Evolutionary conservation across 2,113 vertebrate species (phyloP), one percentile per base, ranked within the genome.

Genomic region (Xenopus laevis): DNA sequence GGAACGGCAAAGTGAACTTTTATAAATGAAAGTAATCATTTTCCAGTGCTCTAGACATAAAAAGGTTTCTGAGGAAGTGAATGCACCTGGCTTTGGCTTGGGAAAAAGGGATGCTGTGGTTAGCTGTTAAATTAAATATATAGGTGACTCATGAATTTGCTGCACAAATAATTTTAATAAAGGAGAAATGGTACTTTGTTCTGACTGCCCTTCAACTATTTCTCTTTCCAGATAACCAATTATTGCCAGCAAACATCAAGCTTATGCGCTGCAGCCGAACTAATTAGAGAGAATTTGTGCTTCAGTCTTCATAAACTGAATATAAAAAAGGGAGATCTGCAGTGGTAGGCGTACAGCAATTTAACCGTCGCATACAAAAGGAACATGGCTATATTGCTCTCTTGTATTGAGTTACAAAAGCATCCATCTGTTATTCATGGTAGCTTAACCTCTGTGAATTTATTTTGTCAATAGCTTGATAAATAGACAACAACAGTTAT

Each of bases 131-230:
- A 66, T 83, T 81, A 74, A 83, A 66, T 70, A 72, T 59, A 76
- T 63, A 83, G 65, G 53, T 80, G 82, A 86, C 68, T 86, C 82
- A 85, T 78, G 68, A 61, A 68, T 84, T 79, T 68, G 79, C 55
- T 60, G 68, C 74, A 73, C 78, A 82, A 79, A 77, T 62, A 82
- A 78, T 18, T 40, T 40, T 80, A 79, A 80, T 46, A 78, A 81
- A 81, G 82, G 68, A 77, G 69, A 81, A 81, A 75, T 78, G 72
- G 79, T 82, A 81, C 76, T 69, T 79, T 71, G 77, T 68, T 53
- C 68, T 82, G 77, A 68, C 74, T 81, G 79, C 65, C 67, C 57
- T 79, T 73, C 71, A 63, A 79, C 67, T 45, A 70, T 57, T 58
- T 61, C 70, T 81, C 81, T 71, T 68, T 71, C 62, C 60, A 79